Base-by-base conservation (phyloP, 2,113 vertebrate species). In the Pygoscelis adeliae region DNA sequence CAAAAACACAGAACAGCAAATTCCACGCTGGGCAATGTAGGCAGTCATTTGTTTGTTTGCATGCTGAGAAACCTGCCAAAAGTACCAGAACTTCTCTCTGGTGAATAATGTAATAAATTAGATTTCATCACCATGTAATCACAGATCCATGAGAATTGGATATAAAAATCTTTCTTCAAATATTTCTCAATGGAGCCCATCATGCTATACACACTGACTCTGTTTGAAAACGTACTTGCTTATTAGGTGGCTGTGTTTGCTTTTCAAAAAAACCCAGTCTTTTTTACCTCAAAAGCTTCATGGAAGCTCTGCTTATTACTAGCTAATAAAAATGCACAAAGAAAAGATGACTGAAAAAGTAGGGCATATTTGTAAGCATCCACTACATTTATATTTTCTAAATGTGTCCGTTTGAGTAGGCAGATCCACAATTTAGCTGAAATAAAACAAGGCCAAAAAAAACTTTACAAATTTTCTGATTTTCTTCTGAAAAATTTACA, bases 71-170 rank as follows among this genome's bases (percentile, higher is more conserved):
- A 95, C 55, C 85, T 91, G 86, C 92, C 95, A 93, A 73, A 91
- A 93, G 76, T 47, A 78, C 80, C 73, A 81, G 89, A 88, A 94
- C 32, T 71, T 79, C 50, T 79, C 94, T 96, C 94, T 66, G 26
- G 95, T 93, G 89, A 74, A 77, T 97, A 93, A 96, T 87, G 87
- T 77, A 95, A 94, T 97, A 96, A 94, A 97, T 96, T 95, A 91
- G 87, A 89, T 94, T 94, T 83, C 92, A 91, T 87, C 89, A 65
- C 47, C 36, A 23, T 71, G 38, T 83, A 91, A 83, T 94, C 91
- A 87, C 61, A 69, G 70, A 70, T 95, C 87, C 65, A 46, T 26
- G 71, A 95, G 76, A 93, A 90, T 2, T 73, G 65, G 56, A n/a
- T 88, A 78, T 78, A 83, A 93, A 91, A 92, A 65, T 84, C 53